Evolutionary conservation across 2,797 vertebrate genomes (phyloP).

Genomic region (Micrastur ruficollis): DNA sequence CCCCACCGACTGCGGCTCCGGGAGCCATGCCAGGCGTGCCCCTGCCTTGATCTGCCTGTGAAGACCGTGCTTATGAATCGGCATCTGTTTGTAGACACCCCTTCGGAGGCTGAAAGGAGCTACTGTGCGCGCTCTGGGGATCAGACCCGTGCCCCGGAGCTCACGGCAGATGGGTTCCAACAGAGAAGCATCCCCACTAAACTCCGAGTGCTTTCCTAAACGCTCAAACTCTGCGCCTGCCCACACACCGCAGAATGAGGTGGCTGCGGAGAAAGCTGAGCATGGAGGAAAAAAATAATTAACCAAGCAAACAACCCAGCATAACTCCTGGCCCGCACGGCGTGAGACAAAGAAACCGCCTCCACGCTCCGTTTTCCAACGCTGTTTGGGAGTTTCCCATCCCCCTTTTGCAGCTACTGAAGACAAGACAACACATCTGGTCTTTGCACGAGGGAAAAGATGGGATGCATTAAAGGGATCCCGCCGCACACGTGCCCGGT

Average conservation of each 20-base stretch:
- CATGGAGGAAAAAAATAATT: not conserved
- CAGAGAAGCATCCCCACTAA: not conserved
- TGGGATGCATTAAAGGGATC: not conserved
- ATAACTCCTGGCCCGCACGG: not conserved
- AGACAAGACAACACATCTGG: not conserved
- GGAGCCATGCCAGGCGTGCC: not conserved
- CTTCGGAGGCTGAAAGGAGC: not conserved
- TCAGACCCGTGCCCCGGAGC: not conserved
- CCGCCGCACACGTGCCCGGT: rapidly evolving
- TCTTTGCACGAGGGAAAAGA: not conserved
- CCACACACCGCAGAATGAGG: not conserved
- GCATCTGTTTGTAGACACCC: not conserved
- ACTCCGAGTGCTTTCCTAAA: not conserved
- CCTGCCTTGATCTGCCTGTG: not conserved
- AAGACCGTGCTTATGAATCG: not conserved
- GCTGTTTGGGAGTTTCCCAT: not conserved
- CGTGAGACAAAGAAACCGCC: not conserved
- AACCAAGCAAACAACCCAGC: not conserved
- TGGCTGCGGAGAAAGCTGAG: not conserved
- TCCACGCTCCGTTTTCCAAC: not conserved
- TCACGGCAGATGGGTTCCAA: not conserved
- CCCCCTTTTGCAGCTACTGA: not conserved
- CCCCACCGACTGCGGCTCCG: not conserved
- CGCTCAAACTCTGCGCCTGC: not conserved
- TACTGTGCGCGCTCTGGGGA: not conserved